Percentiles rank a stretch among this genome's conserved stretches.
phyloP scores from a whole-genome alignment of 2,888 invertebrate genomes.

The Chrysotoxum bicinctum region DNA sequence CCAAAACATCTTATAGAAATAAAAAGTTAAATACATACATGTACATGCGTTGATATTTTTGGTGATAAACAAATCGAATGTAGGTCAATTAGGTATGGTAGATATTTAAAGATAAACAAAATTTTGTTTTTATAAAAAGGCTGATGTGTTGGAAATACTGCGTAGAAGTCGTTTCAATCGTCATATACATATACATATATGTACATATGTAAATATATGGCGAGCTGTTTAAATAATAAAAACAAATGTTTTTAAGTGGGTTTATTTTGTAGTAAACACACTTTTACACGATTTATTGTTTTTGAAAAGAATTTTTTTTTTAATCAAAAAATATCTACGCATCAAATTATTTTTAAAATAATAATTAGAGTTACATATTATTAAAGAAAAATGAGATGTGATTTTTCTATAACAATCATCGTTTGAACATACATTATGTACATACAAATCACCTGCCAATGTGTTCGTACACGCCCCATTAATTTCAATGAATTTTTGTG shows the following conservation, averaged over 20 bases:
- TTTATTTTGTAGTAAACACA: neutral
- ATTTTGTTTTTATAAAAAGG: neutral
- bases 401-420: too few species aligned
- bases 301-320: neutral
- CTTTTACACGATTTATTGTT: neutral
- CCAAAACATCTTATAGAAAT: neutral
- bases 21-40: neutral
- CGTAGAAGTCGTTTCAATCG: neutral
- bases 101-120: constrained; percentile 48
- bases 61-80: constrained; percentile 49
- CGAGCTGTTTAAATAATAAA: neutral
- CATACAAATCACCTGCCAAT: too few species aligned
- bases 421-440: too few species aligned
- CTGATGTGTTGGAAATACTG: neutral
- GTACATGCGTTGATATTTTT: neutral
- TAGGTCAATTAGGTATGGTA: constrained; percentile 48
- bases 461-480: too few species aligned
- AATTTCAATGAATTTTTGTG: too few species aligned
- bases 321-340: too few species aligned
- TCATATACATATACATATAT: too few species aligned
- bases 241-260: neutral
- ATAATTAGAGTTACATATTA: too few species aligned
- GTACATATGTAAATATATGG: too few species aligned
- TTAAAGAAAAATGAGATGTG: too few species aligned
- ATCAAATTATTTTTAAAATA: too few species aligned